phyloP scores from a whole-genome alignment of 2,888 invertebrate genomes.

The Dasypogon diadema region DNA sequence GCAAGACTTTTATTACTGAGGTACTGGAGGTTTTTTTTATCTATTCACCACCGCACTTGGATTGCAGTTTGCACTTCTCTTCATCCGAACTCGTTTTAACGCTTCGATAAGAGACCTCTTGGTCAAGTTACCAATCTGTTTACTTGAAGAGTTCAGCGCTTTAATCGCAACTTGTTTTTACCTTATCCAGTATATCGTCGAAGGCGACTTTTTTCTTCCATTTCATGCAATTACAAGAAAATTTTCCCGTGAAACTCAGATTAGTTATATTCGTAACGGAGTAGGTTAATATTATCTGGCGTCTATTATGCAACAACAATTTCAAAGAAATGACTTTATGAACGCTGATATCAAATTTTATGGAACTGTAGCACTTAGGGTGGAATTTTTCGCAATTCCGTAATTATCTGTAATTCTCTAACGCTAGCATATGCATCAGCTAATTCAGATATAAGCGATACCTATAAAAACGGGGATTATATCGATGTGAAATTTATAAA shows the following conservation, averaged over 20 bases:
- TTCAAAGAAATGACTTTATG: neutral
- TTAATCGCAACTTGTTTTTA: constrained; percentile 41
- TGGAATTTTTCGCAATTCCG: no score
- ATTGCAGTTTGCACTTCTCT: constrained; percentile 16
- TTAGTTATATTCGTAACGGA: neutral
- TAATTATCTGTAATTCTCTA: no score
- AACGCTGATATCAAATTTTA: no score
- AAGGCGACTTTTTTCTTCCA: neutral
- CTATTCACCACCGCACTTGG: constrained; percentile 10
- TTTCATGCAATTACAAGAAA: constrained; percentile 7
- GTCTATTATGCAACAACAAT: constrained; percentile 12
- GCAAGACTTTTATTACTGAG: constrained; percentile 17
- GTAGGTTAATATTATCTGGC: neutral
- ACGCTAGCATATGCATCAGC: no score
- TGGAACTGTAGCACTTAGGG: no score
- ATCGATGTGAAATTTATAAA: no score
- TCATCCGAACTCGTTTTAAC: constrained; percentile 32
- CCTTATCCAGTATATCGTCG: constrained; percentile 29
- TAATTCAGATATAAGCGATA: no score
- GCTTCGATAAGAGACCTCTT: constrained; percentile 33
- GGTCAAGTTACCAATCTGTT: neutral
- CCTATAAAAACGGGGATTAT: no score
- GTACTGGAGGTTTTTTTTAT: neutral
- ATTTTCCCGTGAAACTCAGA: constrained; percentile 22
- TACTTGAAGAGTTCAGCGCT: constrained; percentile 29